Percentiles rank a stretch among this genome's conserved stretches.
Evolutionary conservation across 2,797 vertebrate species (phyloP).

Genomic region (Lagocephalus sceleratus): DNA sequence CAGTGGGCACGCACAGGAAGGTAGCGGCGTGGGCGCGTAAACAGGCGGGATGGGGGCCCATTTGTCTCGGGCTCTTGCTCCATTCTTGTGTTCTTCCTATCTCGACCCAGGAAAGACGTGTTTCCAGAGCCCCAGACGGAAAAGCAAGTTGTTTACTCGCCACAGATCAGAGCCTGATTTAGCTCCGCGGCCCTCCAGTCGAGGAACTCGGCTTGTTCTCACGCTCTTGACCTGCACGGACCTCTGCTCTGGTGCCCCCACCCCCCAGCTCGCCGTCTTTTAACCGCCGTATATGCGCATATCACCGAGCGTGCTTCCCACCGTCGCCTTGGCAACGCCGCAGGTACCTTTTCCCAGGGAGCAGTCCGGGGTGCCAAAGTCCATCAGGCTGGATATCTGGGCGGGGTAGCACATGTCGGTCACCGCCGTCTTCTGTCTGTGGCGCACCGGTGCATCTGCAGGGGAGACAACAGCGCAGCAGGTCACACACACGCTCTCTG

Average conservation of each 20-base stretch:
- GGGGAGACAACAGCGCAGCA: background rate
- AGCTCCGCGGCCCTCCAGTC: constrained; percentile 8
- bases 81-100: no score
- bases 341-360: constrained; percentile 77
- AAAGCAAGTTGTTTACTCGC: constrained; percentile 19
- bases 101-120: no score
- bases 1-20: no score
- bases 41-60: no score
- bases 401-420: constrained; percentile 78
- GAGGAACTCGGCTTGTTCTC: constrained; percentile 42
- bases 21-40: no score
- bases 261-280: constrained; percentile 49
- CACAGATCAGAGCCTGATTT: constrained; percentile 32
- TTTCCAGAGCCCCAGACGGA: constrained; percentile 6
- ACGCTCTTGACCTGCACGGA: constrained; percentile 23
- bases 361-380: constrained; percentile 77
- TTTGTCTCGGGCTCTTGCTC: no score
- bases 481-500: no score
- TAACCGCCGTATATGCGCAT: constrained; percentile 51
- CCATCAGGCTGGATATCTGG: constrained; percentile 78
- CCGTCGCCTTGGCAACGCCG: constrained; percentile 60
- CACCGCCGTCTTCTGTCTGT: constrained; percentile 72
- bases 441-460: constrained; percentile 71
- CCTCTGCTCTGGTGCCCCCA: constrained; percentile 41
- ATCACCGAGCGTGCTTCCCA: constrained; percentile 49